These are phyloP conservation scores for Margaritifera margaritifera DNA, from an alignment of 2,888 invertebrate genomes.

Conservation along the genomic window DNA sequence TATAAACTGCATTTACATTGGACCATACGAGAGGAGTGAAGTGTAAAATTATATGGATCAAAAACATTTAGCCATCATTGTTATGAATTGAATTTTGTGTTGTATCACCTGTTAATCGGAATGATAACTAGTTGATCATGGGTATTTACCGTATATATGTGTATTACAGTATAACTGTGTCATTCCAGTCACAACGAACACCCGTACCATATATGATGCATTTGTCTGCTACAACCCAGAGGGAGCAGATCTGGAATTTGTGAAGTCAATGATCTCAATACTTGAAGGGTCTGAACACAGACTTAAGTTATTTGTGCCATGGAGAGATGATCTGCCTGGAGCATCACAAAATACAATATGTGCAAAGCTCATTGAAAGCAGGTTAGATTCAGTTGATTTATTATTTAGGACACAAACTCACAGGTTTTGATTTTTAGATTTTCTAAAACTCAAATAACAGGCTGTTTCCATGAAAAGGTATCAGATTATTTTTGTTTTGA, in stretches of 20 bases:
- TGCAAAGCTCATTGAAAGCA: conserved; percentile 65
- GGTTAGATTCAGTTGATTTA: conserved; percentile 39
- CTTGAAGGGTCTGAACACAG: conserved; percentile 50
- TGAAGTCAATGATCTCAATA: conserved; percentile 51
- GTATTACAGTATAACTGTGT: neutral
- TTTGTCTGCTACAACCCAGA: conserved; percentile 64
- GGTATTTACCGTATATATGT: neutral
- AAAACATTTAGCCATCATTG: too few species aligned
- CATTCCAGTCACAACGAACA: conserved; percentile 46
- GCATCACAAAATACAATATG: conserved; percentile 51
- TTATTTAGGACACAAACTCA: neutral
- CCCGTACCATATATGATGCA: conserved; percentile 60
- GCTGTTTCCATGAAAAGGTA: too few species aligned
- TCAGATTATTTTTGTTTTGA: too few species aligned
- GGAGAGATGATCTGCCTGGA: conserved; percentile 64
- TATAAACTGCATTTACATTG: too few species aligned
- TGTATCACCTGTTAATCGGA: too few species aligned
- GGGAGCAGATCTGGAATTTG: conserved; percentile 60
- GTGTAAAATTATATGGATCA: too few species aligned
- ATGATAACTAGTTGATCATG: too few species aligned
- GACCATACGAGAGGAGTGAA: too few species aligned
- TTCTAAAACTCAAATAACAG: neutral
- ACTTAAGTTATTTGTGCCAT: conserved; percentile 63
- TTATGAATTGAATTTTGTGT: too few species aligned
- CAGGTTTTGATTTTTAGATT: neutral